Evolutionary conservation across 2,888 invertebrate genomes (phyloP).

Genomic region (Microctonus aethiopoides): DNA sequence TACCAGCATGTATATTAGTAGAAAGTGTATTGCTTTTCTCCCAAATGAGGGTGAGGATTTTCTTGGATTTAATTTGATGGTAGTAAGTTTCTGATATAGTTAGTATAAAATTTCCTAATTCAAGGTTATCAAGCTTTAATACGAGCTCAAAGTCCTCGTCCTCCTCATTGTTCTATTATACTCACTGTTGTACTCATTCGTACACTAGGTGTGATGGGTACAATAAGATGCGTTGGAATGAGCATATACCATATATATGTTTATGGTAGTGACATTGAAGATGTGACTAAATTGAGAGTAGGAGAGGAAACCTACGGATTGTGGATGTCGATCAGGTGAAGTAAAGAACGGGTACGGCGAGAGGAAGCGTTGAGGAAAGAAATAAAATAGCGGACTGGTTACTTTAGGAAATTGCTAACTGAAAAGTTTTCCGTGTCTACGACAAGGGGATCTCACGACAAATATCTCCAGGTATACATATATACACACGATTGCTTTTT

Average conservation of each 20-base stretch:
- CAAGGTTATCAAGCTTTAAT: no score
- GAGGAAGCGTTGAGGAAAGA: not conserved
- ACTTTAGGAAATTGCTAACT: slow-evolving; percentile 57
- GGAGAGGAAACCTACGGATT: not conserved
- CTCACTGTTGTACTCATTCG: no score
- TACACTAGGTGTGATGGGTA: no score
- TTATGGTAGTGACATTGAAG: not conserved
- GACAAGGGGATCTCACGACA: slow-evolving; percentile 5
- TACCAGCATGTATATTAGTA: not conserved
- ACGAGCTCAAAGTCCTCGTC: no score
- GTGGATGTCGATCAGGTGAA: slow-evolving; percentile 23
- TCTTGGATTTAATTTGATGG: slow-evolving; percentile 26
- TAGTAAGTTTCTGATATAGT: slow-evolving; percentile 13
- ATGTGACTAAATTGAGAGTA: not conserved
- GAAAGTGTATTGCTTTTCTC: slow-evolving; percentile 14
- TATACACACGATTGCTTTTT: not conserved
- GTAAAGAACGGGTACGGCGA: slow-evolving; percentile 7
- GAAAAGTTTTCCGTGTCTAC: slow-evolving; percentile 39
- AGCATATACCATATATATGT: no score
- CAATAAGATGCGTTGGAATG: no score
- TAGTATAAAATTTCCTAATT: no score
- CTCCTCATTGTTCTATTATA: no score
- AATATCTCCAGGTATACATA: not conserved
- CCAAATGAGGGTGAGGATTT: slow-evolving; percentile 15
- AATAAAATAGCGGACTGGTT: slow-evolving; percentile 39